Base-by-base conservation (phyloP, 1,140 invertebrate genomes). In the Cylas formicarius region DNA sequence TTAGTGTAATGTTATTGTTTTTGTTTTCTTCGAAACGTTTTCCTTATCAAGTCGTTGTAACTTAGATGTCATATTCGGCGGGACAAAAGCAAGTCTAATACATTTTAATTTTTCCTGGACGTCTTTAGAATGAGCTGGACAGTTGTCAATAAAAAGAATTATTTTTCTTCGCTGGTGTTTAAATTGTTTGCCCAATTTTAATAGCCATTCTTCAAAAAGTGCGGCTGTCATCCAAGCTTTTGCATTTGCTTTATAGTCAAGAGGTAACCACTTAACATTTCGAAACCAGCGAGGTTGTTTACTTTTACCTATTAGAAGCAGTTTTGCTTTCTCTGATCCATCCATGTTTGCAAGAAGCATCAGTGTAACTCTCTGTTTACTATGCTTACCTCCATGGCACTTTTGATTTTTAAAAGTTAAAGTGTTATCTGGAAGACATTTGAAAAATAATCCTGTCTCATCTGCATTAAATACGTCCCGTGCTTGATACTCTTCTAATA, bases 91-190 rank as follows among this genome's bases (percentile, higher is more conserved):
- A 50, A 50, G 50, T 49, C 46, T 24, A 32, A 58, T 48, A 50
- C 23, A 55, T 23, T 56, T 44, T 47, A 50, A 47, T 34, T 51
- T 50, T 38, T 39, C 6, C 34, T 50, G 23, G 8, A 50, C 41
- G 20, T 50, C 16, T 47, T 47, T 38, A 33, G 48, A 39, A 48
- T 44, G 62, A 33, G 67, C 60, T 33, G 63, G 46, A 54, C 63
- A 72, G 50, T 72, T 73, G 48, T 74, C 68, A 32, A 72, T 53
- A 42, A 72, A 63, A 31, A 74, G 41, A 11, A 71, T 42, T 40
- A 70, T 68, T 58, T 71, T 67, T 49, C 65, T 41, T 52, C 62
- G 62, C 37, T 59, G 31, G 18, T 35, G 55, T 37, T 45, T 29
- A 54, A 65, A 59, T 50, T 59, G 46, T 13, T 50, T 54, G 52